Base-by-base conservation (phyloP, 2,113 vertebrate genomes). In the Myotis yumanensis region DNA sequence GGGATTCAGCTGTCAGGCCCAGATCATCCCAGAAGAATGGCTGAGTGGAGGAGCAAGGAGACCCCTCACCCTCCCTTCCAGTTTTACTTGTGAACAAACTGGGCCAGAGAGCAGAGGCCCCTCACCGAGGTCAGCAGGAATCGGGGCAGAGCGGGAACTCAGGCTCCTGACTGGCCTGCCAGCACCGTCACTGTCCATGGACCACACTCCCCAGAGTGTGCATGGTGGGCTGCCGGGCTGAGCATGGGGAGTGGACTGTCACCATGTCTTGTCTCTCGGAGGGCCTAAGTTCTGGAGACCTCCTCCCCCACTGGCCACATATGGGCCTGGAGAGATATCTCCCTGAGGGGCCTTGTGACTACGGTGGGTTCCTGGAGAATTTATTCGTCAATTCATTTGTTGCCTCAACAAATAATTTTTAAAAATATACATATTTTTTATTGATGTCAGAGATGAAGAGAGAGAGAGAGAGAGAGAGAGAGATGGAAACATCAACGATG, bases 181-280 rank as follows among this genome's bases (percentile, higher is more conserved):
- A n/a, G 32, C 80, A 51, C n/a, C 17, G 18, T 46, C 46, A 22
- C 71, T 43, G 35, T 17, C 10, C 22, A 1, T 20, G 43, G 52
- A 40, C 15, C 12, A 7, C 37, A 35, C 8, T n/a, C 15, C 5
- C 28, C 54, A 11, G 2, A 25, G 18, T 52, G 69, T 23, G 7
- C 11, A 0, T 15, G 57, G 30, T 2, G 64, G 43, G 66, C 25
- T 25, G 2, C 37, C 4, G 4, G 40, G 9, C 17, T 4, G 15
- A 10, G 0, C 3, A 52, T 15, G 8, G 46, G 2, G 4, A 37
- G 22, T 0, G 9, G 37, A 28, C 59, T 48, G 22, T 37, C 11
- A 20, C 10, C 4, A 0, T 4, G 25, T 37, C 30, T n/a, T 5
- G 3, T 25, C 7, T 92, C 7, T 40, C 32, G 48, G 20, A 4